A percentile compares a stretch with the other conserved stretches of the same genome.
phyloP scores from a whole-genome alignment of 1,140 invertebrate species.

The Caerostris darwini region DNA sequence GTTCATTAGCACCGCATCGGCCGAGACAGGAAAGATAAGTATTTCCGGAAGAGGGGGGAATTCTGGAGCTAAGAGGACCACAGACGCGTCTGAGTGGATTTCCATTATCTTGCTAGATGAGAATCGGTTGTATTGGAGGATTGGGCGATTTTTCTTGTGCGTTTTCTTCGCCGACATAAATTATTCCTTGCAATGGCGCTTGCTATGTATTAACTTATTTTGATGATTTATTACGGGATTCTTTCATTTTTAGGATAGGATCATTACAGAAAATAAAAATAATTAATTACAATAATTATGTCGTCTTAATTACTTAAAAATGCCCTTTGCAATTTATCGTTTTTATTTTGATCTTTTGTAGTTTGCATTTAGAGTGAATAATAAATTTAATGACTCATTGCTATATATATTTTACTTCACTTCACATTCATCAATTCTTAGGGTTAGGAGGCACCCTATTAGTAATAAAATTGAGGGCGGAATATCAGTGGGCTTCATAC shows the following conservation, averaged over 20 bases:
- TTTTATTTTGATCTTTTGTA: neutral
- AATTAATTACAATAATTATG: no score
- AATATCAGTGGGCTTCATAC: no score
- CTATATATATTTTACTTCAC: no score
- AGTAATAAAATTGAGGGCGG: no score
- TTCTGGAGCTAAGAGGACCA: neutral
- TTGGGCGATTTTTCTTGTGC: neutral
- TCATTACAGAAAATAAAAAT: no score
- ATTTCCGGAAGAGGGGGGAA: neutral
- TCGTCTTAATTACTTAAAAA: no score
- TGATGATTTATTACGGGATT: neutral
- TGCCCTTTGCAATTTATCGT: neutral
- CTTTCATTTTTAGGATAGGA: neutral
- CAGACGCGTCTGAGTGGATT: constrained; percentile 11
- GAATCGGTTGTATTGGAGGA: neutral
- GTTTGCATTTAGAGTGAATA: no score
- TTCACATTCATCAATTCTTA: no score
- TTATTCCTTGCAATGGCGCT: neutral
- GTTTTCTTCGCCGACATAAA: neutral
- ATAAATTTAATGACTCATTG: no score
- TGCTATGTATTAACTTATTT: neutral
- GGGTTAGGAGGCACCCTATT: no score
- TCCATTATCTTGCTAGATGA: constrained; percentile 15
- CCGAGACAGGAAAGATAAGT: constrained; percentile 4
- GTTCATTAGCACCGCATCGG: constrained; percentile 14